phyloP scores from a whole-genome alignment of 2,113 vertebrate genomes.

The Sinocyclocheilus rhinocerous region DNA sequence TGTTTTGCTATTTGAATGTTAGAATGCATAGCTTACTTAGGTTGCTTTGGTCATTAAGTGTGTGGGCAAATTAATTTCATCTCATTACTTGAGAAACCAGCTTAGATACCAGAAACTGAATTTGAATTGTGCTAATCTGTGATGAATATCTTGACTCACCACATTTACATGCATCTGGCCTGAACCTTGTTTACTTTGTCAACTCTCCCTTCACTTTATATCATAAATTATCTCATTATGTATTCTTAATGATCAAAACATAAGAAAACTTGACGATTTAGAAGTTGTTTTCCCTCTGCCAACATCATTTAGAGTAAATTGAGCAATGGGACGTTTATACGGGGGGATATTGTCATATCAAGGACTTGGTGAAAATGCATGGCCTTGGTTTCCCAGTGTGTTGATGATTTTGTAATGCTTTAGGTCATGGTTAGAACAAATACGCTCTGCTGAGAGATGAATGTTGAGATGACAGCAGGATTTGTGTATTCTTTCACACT shows the following conservation, averaged over 20 bases:
- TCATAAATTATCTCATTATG: constrained; percentile 18
- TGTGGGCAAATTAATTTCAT: not conserved
- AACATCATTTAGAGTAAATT: not conserved
- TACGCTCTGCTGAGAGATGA: not conserved
- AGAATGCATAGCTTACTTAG: not conserved
- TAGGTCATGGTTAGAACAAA: constrained; percentile 16
- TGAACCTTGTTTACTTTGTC: constrained; percentile 24
- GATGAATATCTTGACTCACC: constrained; percentile 7
- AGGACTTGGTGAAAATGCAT: not conserved
- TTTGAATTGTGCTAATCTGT: constrained; percentile 6
- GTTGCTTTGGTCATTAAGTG: not conserved
- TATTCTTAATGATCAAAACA: constrained; percentile 36
- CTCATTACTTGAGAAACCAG: not conserved
- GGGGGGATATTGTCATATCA: not conserved
- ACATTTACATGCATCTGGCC: not conserved
- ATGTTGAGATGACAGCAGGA: not conserved
- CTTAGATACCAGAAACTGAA: not conserved
- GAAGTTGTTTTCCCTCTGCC: constrained; percentile 18
- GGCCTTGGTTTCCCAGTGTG: not conserved
- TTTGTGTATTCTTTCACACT: not conserved
- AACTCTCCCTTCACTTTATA: constrained; percentile 2
- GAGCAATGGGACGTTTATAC: not conserved
- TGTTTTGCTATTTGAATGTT: not conserved
- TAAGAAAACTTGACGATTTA: constrained; percentile 19
- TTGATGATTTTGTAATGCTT: constrained; percentile 29